Evolutionary conservation across 1,140 invertebrate species (phyloP).

Genomic region (Centruroides sculpturatus): DNA sequence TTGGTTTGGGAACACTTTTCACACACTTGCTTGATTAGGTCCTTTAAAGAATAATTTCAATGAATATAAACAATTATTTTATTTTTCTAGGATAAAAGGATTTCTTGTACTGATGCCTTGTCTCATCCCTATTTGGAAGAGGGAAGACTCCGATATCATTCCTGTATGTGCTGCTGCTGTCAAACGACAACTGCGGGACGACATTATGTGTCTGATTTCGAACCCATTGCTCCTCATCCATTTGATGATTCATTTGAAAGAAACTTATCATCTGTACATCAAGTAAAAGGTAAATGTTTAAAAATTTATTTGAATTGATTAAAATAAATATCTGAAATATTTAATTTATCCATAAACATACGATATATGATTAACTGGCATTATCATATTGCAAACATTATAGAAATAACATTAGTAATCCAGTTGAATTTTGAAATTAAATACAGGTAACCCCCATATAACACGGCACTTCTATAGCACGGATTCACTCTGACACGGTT

Average conservation of each 20-base stretch:
- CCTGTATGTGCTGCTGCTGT: constrained; percentile 99
- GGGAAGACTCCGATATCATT: constrained; percentile 92
- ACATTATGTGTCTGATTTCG: constrained; percentile 83
- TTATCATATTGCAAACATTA: too few species aligned
- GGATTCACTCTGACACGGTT: too few species aligned
- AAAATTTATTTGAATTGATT: too few species aligned
- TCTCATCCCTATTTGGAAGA: constrained; percentile 95
- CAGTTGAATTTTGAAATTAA: too few species aligned
- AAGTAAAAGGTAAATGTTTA: constrained; percentile 68
- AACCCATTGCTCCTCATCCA: constrained; percentile 69
- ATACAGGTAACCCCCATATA: too few species aligned
- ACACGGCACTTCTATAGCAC: too few species aligned
- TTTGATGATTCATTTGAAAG: constrained; percentile 90
- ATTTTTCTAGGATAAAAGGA: constrained; percentile 65
- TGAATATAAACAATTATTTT: background rate
- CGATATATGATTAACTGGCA: too few species aligned
- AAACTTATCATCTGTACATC: constrained; percentile 76
- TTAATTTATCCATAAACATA: too few species aligned
- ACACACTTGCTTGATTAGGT: background rate
- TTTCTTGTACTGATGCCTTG: constrained; percentile 83
- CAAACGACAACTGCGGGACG: constrained; percentile 45
- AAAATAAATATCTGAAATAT: too few species aligned
- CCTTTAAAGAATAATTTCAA: background rate
- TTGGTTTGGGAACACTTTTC: background rate
- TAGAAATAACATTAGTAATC: too few species aligned